Base-by-base conservation (phyloP, 2,888 invertebrate genomes). In the Dicranocentrus wangi region DNA sequence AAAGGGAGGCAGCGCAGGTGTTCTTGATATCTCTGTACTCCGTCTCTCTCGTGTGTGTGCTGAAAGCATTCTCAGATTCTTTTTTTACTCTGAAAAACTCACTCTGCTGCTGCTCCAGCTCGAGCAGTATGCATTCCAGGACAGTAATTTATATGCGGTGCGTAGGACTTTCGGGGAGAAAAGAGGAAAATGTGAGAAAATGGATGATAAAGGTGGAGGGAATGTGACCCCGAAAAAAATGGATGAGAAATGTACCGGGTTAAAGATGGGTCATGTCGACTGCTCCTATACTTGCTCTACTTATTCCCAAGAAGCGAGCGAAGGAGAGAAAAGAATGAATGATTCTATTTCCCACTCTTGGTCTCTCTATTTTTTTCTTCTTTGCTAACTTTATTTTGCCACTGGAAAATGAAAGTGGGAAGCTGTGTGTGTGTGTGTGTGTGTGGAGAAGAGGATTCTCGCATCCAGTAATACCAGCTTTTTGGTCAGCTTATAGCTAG, bases 71-170 rank as follows among this genome's bases (percentile, higher is more conserved):
- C 21, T 23, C 55, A 23, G 55, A 15, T 53, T 61, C 19, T 55
- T 65, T 32, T 42, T 23, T 58, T 25, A 27, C 25, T 27, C 39
- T 43, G 39, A n/a, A n/a, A 28, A 63, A 68, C 75, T 55, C 69
- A 68, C 75, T 55, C 69, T 51, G 32, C 28, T 17, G 32, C 63
- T 42, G 17, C 42, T 23, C 55, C 23, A 55, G 32, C 32, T 32
- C 10, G 32, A 32, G 32, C 10, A n/a, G 47, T 5, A 47, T 47
- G 47, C 55, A 2, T 21, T 55, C 55, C 55, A 21, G 5, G 60
- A 72, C 61, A 73, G 78, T 82, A 79, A 73, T 69, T 73, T 82
- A 79, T 75, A 75, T 73, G 75, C 60, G 70, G 65, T 71, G 68
- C 51, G 68, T 61, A 60, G 17, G 23, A 28, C 47, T 47, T 47